phyloP scores from a whole-genome alignment of 1,140 invertebrate genomes.

The Octopus bimaculoides region DNA sequence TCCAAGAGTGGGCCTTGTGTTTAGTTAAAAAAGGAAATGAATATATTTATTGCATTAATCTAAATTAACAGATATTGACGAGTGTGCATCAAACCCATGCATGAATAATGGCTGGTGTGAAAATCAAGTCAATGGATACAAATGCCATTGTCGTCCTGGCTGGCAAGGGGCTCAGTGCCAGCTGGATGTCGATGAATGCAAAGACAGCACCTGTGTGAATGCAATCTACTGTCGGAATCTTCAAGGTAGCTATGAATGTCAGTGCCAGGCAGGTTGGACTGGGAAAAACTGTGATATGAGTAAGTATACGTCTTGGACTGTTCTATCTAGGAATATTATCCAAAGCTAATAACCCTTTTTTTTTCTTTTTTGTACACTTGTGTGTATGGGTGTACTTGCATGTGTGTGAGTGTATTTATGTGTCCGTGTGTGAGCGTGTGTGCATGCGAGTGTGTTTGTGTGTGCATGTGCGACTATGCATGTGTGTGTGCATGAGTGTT shows the following conservation, averaged over 20 bases:
- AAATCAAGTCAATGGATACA: slow-evolving; percentile 65
- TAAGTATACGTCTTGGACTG: slow-evolving; percentile 27
- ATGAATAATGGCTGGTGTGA: slow-evolving; percentile 86
- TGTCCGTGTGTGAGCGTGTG: too few relatives aligned
- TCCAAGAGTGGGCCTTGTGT: too few relatives aligned
- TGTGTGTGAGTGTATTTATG: too few relatives aligned
- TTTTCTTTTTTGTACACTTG: background rate
- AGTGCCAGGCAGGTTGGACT: slow-evolving; percentile 50
- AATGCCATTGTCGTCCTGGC: slow-evolving; percentile 75
- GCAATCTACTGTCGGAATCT: slow-evolving; percentile 46
- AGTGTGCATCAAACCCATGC: slow-evolving; percentile 81
- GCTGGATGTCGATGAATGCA: slow-evolving; percentile 49
- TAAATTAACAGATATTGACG: slow-evolving; percentile 68
- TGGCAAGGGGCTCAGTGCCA: slow-evolving; percentile 59
- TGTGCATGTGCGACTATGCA: too few relatives aligned
- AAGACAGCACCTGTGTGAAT: slow-evolving; percentile 51
- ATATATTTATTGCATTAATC: slow-evolving; percentile 8
- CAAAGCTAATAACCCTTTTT: background rate
- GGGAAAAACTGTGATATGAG: slow-evolving; percentile 53
- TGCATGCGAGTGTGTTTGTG: too few relatives aligned
- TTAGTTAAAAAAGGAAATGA: too few relatives aligned
- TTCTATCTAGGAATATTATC: background rate
- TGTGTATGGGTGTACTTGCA: too few relatives aligned
- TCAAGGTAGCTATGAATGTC: slow-evolving; percentile 45
- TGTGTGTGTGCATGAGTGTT: too few relatives aligned